Percentiles rank a stretch among this genome's conserved stretches.
Evolutionary conservation across 1,140 invertebrate species (phyloP).

Genomic region (Scaptomyza graminum): DNA sequence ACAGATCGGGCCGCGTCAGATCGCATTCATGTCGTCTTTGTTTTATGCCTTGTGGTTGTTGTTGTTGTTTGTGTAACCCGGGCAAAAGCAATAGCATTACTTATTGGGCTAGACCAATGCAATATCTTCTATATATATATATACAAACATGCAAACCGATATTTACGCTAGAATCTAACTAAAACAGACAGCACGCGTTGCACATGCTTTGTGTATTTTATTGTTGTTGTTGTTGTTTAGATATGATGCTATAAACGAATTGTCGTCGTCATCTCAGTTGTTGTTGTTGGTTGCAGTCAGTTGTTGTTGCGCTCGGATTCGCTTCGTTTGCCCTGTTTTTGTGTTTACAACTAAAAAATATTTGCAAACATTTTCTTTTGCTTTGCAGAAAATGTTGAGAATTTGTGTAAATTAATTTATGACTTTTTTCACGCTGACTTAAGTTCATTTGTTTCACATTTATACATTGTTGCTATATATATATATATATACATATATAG

Average conservation of each 20-base stretch:
- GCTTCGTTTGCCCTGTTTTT: slow-evolving; percentile 61
- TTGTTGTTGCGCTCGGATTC: slow-evolving; percentile 63
- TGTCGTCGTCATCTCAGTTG: slow-evolving; percentile 57
- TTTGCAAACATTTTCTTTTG: slow-evolving; percentile 14
- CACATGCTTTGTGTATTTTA: slow-evolving; percentile 21
- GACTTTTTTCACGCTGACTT: slow-evolving; percentile 54
- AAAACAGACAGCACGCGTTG: slow-evolving; percentile 47
- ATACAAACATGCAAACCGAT: slow-evolving; percentile 25
- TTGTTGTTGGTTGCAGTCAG: slow-evolving; percentile 35
- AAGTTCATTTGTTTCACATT: slow-evolving; percentile 54
- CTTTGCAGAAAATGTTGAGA: slow-evolving; percentile 52
- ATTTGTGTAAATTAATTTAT: slow-evolving; percentile 79
- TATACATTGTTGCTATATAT: slow-evolving; percentile 20
- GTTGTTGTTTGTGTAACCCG: slow-evolving; percentile 42
- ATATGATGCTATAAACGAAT: slow-evolving; percentile 74
- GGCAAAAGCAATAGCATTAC: slow-evolving; percentile 50
- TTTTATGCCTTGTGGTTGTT: background rate
- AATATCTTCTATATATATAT: slow-evolving; percentile 23
- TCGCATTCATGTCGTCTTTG: slow-evolving; percentile 56
- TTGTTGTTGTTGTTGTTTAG: slow-evolving; percentile 20
- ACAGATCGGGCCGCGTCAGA: slow-evolving; percentile 15
- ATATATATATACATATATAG: background rate
- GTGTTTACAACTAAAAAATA: slow-evolving; percentile 51
- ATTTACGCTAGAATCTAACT: slow-evolving; percentile 45
- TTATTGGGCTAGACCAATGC: slow-evolving; percentile 26